Conservation (phyloP, 53 echinoderm and acorn worm species). For the Patiria pectinifera region DNA sequence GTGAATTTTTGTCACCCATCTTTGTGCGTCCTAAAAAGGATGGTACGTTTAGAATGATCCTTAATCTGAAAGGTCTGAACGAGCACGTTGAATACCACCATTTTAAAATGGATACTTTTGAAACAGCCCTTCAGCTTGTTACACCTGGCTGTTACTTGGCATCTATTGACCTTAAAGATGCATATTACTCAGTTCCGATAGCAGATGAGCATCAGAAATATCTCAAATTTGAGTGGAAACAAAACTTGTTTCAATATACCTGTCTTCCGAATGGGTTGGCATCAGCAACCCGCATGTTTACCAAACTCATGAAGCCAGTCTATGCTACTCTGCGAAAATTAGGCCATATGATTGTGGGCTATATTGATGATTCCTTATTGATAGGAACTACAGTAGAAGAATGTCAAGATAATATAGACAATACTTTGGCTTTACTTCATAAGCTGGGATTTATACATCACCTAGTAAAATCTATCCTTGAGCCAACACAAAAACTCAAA, state of each 20-base stretch:
- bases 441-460: constrained; percentile 55
- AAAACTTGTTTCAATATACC: not conserved
- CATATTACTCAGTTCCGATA: constrained; percentile 46
- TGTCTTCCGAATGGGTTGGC: constrained; percentile 58
- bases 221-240: constrained; percentile 44
- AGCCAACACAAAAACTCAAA: constrained; percentile 23
- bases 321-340: constrained; percentile 38
- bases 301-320: constrained; percentile 65
- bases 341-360: constrained; percentile 34
- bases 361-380: constrained; percentile 60
- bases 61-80: constrained; percentile 47
- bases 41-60: constrained; percentile 64
- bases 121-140: constrained; percentile 42
- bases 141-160: constrained; percentile 40
- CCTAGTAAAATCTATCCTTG: constrained; percentile 30
- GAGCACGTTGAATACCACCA: constrained; percentile 51
- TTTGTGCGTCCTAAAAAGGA: constrained; percentile 61
- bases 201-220: constrained; percentile 61
- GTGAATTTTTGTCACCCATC: constrained; percentile 54
- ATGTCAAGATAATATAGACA: constrained; percentile 19
- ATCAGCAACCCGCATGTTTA: constrained; percentile 57
- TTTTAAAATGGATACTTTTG: constrained; percentile 64
- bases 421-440: constrained; percentile 15
- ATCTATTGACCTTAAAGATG: constrained; percentile 17
- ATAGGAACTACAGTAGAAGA: constrained; percentile 3